Evolutionary conservation across 2,888 invertebrate species (phyloP).

Genomic region (Drosophila robusta): DNA sequence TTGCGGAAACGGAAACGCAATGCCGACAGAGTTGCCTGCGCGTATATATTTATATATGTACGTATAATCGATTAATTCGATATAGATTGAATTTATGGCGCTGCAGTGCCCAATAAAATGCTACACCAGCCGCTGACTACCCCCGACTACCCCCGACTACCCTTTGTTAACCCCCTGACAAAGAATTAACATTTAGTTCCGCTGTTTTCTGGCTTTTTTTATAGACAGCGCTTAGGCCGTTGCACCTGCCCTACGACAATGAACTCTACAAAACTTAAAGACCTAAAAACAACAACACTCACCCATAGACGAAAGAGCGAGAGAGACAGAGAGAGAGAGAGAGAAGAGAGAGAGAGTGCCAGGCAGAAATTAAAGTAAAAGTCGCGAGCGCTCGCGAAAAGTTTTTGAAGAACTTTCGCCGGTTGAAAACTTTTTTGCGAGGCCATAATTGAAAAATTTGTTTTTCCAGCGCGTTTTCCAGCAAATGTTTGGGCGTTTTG

Average conservation of each 20-base stretch:
- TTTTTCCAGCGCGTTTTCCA: slow-evolving; percentile 34
- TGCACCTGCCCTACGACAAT: slow-evolving; percentile 75
- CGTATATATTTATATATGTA: slow-evolving; percentile 19
- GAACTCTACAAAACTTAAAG: slow-evolving; percentile 60
- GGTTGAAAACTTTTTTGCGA: slow-evolving; percentile 63
- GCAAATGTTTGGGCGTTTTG: slow-evolving; percentile 40
- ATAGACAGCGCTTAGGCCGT: slow-evolving; percentile 51
- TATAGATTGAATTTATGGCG: slow-evolving; percentile 85
- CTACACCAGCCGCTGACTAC: neutral
- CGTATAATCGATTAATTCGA: slow-evolving; percentile 85
- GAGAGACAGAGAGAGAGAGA: slow-evolving; percentile 1
- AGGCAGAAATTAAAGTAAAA: slow-evolving; percentile 71
- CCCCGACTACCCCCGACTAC: neutral
- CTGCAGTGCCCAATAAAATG: slow-evolving; percentile 46
- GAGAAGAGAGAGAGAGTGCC: slow-evolving; percentile 4
- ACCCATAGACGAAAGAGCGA: slow-evolving; percentile 14
- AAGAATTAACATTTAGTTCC: slow-evolving; percentile 49
- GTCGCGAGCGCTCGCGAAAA: slow-evolving; percentile 68
- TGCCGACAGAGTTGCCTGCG: slow-evolving; percentile 82
- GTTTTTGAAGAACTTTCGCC: slow-evolving; percentile 74
- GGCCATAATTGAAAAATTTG: slow-evolving; percentile 79
- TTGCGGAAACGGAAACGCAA: slow-evolving; percentile 84
- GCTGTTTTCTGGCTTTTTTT: slow-evolving; percentile 17
- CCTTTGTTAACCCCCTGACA: neutral
- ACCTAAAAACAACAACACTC: slow-evolving; percentile 24